phyloP scores from a whole-genome alignment of 2,888 invertebrate species.

The Parochlus steinenii region DNA sequence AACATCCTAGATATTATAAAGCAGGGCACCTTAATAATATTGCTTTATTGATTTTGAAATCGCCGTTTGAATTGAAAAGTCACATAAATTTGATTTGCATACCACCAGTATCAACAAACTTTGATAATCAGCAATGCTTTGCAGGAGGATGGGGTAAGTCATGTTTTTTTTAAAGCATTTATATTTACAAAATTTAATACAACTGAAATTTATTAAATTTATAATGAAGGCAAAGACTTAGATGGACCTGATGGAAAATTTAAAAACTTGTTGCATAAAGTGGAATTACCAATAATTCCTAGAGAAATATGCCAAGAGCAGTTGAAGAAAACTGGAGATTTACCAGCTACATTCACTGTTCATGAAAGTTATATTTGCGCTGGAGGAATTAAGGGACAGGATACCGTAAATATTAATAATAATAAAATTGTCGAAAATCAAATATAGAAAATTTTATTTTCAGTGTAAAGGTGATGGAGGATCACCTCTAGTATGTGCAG shows the following conservation, averaged over 20 bases:
- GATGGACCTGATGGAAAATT: conserved; percentile 34
- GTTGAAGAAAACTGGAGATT: conserved; percentile 45
- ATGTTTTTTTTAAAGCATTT: no score
- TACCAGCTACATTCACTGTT: conserved; percentile 47
- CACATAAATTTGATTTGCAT: conserved; percentile 57
- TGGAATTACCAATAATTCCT: conserved; percentile 53
- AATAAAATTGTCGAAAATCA: no score
- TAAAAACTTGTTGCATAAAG: conserved; percentile 47
- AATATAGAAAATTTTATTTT: no score
- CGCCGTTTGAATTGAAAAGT: conserved; percentile 40
- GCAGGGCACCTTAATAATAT: conserved; percentile 55
- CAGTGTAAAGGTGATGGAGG: conserved; percentile 65
- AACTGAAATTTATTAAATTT: no score
- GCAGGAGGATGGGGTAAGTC: conserved; percentile 28
- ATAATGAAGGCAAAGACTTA: no score
- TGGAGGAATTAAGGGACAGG: conserved; percentile 54
- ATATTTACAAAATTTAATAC: no score
- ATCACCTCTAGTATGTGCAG: conserved; percentile 58
- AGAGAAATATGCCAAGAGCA: conserved; percentile 28
- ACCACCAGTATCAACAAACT: conserved; percentile 32
- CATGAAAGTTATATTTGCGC: conserved; percentile 60
- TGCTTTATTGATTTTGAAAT: conserved; percentile 47
- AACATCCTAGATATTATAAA: conserved; percentile 46
- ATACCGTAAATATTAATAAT: no score
- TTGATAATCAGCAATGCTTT: conserved; percentile 21